Evolutionary conservation across 1,140 invertebrate genomes (phyloP), one percentile per base, ranked within the genome.

Genomic region (Wiebesia pumilae): DNA sequence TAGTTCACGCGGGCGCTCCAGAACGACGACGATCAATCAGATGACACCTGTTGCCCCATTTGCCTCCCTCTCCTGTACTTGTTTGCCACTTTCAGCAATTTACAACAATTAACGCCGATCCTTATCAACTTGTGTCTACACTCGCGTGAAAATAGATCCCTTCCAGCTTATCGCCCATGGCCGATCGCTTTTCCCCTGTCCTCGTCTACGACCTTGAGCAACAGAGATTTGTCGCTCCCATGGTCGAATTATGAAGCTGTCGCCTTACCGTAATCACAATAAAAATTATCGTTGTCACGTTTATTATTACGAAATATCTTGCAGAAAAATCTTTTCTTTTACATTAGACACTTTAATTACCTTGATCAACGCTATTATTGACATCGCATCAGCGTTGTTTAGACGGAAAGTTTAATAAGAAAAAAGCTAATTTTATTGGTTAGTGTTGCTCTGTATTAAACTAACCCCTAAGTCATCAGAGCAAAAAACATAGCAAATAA

Each of bases 21-120:
- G 90, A 92, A 90, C 90, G 88, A 91, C 90, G 91, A 89, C 91
- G 92, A 94, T 93, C 92, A 94, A 94, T 93, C 93, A 93, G 93
- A 93, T 93, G 92, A 94, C 93, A 94, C 93, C 93, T 94, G 93
- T 94, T 94, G 93, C 93, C 87, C 24, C 12, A 58, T 19, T 73
- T 38, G 21, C 77, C 79, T 75, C 35, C 14, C 43, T 35, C 47
- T 47, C 47, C 90, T 85, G 90, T 33, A 12, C 30, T 27, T 30
- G 6, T 51, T 92, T 88, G 88, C 90, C 90, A 92, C 91, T 91
- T 93, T 93, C 91, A 89, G 90, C 91, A 93, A 93, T 93, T 93
- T 90, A 88, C 90, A 90, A 92, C 92, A 93, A 94, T 93, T 94
- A 94, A 91, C 90, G 89, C 81, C 83, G 92, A 93, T 94, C 92